Conservation (phyloP, 2,797 vertebrate species). For the Meda fulgida region DNA sequence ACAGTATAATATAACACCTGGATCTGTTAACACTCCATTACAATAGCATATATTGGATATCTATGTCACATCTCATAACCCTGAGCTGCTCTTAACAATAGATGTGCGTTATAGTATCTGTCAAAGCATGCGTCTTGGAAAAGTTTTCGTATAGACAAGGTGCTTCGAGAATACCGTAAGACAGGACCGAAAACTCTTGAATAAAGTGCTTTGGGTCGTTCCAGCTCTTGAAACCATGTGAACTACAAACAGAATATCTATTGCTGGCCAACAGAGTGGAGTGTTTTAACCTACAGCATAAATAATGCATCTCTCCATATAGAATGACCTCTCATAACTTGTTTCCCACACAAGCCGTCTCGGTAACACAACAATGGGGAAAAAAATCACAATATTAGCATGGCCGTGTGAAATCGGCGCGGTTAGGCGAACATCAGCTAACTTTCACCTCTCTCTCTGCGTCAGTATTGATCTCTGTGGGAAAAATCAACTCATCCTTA, state of each 20-base stretch:
- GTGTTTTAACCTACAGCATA: slow-evolving; percentile 27
- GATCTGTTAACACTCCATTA: not conserved
- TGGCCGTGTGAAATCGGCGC: not conserved
- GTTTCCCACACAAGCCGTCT: slow-evolving; percentile 1
- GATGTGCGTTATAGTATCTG: not conserved
- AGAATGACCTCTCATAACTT: slow-evolving; percentile 18
- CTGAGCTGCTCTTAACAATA: slow-evolving; percentile 3
- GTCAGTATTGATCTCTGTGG: slow-evolving; percentile 32
- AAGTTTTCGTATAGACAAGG: not conserved
- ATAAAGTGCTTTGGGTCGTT: slow-evolving; percentile 11
- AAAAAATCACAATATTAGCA: not conserved
- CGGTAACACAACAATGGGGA: not conserved
- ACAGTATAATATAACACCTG: too few species aligned
- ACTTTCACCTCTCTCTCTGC: slow-evolving; percentile 2
- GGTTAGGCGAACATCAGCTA: slow-evolving; percentile 21
- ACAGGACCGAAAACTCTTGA: not conserved
- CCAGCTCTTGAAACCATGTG: not conserved
- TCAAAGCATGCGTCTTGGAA: not conserved
- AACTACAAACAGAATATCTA: slow-evolving; percentile 35
- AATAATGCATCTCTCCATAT: slow-evolving; percentile 35
- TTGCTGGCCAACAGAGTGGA: not conserved
- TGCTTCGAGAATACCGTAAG: not conserved
- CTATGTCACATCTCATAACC: not conserved
- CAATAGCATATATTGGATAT: not conserved
- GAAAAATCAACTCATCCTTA: slow-evolving; percentile 41